Conservation (phyloP, 1,140 invertebrate genomes). For the Mya arenaria region DNA sequence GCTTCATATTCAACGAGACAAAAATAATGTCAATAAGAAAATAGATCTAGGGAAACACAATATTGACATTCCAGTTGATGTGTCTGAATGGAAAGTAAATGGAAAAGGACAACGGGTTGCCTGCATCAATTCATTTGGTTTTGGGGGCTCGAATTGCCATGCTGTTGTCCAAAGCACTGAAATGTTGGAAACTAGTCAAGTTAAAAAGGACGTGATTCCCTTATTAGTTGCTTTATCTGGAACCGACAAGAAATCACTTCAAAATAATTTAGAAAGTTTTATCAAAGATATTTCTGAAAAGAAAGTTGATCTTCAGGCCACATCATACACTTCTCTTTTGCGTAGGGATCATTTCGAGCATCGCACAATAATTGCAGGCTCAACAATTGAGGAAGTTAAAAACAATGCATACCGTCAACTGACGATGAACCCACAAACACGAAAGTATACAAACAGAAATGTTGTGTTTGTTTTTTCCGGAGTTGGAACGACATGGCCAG, state of each 20-base stretch:
- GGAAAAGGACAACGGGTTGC: conserved; percentile 72
- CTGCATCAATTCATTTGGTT: conserved; percentile 73
- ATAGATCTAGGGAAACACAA: conserved; percentile 62
- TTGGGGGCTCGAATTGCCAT: conserved; percentile 73
- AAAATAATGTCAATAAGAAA: conserved; percentile 65
- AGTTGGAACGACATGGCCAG: conserved; percentile 65
- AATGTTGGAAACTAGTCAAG: not conserved
- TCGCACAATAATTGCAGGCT: conserved; percentile 40
- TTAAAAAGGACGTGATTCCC: not conserved
- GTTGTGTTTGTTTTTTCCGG: conserved; percentile 68
- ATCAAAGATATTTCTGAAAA: not conserved
- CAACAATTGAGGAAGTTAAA: conserved; percentile 22
- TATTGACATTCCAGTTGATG: conserved; percentile 63
- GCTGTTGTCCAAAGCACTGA: conserved; percentile 72
- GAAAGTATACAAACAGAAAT: conserved; percentile 9
- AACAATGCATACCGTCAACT: conserved; percentile 7
- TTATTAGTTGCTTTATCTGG: conserved; percentile 35
- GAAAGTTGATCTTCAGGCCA: conserved; percentile 36
- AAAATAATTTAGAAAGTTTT: conserved; percentile 10
- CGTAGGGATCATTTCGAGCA: conserved; percentile 57
- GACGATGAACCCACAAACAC: not conserved
- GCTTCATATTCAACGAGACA: conserved; percentile 75
- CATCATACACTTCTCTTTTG: conserved; percentile 62
- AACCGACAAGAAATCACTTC: conserved; percentile 14
- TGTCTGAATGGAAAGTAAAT: conserved; percentile 68